Evolutionary conservation across 2,888 invertebrate genomes (phyloP), one percentile per base, ranked within the genome.

Genomic region (Eupithecia insigniata): DNA sequence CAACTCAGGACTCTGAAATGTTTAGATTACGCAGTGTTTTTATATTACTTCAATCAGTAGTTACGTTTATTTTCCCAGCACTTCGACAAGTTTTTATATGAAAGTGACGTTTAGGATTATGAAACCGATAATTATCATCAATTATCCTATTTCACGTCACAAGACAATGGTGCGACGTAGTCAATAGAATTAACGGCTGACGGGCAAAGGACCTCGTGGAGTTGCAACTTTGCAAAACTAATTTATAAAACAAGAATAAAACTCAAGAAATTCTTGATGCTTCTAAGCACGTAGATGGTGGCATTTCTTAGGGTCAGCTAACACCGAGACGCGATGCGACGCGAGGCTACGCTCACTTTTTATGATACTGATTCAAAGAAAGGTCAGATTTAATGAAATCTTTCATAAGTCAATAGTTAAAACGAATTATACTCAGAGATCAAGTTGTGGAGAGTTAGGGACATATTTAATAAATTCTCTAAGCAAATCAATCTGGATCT

Each of bases 281-380:
- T 22, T 66, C 39, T 66, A 66, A 66, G 43, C 28, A 66, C 26
- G 43, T 66, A 62, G n/a, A 62, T 32, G 61, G 61, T 61, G 7
- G 12, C n/a, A 32, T 32, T n/a, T n/a, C 34, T 28, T n/a, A n/a
- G n/a, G n/a, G n/a, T n/a, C n/a, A n/a, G n/a, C n/a, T n/a, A n/a
- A n/a, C n/a, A n/a, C n/a, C n/a, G n/a, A n/a, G n/a, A n/a, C n/a
- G n/a, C n/a, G n/a, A n/a, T n/a, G n/a, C n/a, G n/a, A n/a, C n/a
- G n/a, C n/a, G n/a, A n/a, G n/a, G n/a, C n/a, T n/a, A n/a, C n/a
- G n/a, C n/a, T n/a, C n/a, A n/a, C n/a, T n/a, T n/a, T n/a, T n/a
- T n/a, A n/a, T n/a, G n/a, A n/a, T n/a, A n/a, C n/a, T n/a, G n/a
- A n/a, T n/a, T n/a, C n/a, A n/a, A n/a, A n/a, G n/a, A n/a, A n/a